Evolutionary conservation across 2,888 invertebrate species (phyloP).

Genomic region (Venusia cambrica): DNA sequence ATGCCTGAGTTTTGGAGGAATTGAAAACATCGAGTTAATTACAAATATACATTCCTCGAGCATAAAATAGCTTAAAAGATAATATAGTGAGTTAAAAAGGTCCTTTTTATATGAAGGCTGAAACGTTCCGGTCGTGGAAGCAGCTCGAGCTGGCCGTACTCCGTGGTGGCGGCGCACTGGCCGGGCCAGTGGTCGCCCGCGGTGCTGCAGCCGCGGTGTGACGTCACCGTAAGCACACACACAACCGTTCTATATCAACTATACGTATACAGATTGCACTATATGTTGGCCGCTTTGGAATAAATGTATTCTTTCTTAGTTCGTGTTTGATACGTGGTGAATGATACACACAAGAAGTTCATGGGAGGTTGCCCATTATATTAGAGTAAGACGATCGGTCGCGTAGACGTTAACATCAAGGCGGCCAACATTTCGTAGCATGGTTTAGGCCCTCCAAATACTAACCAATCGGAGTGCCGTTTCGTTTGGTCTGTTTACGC

Average conservation of each 20-base stretch:
- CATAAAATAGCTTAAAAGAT: no score
- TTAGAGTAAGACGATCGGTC: no score
- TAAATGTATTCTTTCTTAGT: no score
- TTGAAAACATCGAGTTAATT: no score
- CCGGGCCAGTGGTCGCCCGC: conserved; percentile 50
- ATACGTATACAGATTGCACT: neutral
- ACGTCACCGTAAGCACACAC: conserved; percentile 55
- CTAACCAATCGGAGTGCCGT: conserved; percentile 1
- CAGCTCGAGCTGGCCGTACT: conserved; percentile 57
- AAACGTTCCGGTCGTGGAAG: conserved; percentile 34
- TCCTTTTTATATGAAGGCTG: conserved; percentile 48
- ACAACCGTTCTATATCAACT: neutral
- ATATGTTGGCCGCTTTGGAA: no score
- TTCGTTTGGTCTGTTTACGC: conserved; percentile 3
- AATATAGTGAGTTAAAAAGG: no score
- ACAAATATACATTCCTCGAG: no score
- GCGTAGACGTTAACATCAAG: no score
- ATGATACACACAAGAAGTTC: no score
- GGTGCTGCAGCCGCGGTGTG: conserved; percentile 56
- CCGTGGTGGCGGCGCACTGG: conserved; percentile 56
- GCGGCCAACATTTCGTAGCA: no score
- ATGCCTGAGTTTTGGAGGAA: neutral
- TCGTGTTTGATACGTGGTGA: no score
- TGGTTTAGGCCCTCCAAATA: neutral
- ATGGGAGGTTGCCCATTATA: no score